These are phyloP conservation scores for Corythoichthys haematopterus DNA, from an alignment of 2,113 vertebrate genomes.

Conservation along the genomic window DNA sequence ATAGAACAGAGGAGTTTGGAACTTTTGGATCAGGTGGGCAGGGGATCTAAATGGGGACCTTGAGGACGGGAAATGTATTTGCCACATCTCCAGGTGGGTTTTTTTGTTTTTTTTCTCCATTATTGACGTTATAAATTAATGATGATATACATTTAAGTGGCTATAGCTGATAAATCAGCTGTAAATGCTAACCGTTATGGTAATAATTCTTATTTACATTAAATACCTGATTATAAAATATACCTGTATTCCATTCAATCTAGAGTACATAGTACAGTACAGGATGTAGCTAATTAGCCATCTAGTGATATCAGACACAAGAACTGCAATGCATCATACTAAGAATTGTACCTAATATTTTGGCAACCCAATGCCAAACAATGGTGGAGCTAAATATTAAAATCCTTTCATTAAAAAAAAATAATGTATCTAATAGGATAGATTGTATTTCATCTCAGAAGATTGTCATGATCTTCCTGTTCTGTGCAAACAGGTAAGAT, in stretches of 20 bases:
- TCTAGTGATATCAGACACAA: background rate
- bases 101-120: background rate
- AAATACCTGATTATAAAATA: background rate
- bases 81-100: conserved; percentile 65
- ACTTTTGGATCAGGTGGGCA: conserved; percentile 28
- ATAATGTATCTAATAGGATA: background rate
- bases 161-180: background rate
- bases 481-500: background rate
- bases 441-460: background rate
- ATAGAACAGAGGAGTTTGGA: conserved; percentile 16
- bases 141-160: background rate
- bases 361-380: background rate
- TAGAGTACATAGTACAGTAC: background rate
- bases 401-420: background rate
- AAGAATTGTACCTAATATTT: background rate
- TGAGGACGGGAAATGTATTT: conserved; percentile 47
- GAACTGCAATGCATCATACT: background rate
- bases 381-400: background rate
- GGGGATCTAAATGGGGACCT: conserved; percentile 38
- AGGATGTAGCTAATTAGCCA: background rate
- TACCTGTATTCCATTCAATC: background rate
- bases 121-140: background rate
- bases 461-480: background rate
- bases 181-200: background rate
- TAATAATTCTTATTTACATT: background rate